These are phyloP conservation scores for Pomacea canaliculata DNA, from an alignment of 2,888 invertebrate genomes.

Conservation along the genomic window DNA sequence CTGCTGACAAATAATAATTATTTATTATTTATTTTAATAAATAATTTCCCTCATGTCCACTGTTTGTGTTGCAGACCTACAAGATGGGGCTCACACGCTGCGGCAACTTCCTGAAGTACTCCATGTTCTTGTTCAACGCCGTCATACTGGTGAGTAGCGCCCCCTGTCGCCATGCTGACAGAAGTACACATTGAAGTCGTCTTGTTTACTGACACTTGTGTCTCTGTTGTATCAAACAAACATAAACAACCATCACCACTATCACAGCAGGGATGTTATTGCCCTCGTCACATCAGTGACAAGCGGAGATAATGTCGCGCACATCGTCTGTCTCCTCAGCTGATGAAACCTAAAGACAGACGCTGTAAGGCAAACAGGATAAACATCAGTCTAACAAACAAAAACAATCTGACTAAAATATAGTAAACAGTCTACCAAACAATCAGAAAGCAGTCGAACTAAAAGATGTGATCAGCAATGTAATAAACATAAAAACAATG, in stretches of 20 bases:
- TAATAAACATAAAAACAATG: too few relatives aligned
- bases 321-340: background rate
- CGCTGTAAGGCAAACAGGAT: too few relatives aligned
- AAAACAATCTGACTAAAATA: too few relatives aligned
- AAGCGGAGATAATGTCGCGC: background rate
- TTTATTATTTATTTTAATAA: too few relatives aligned
- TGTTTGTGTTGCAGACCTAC: conserved; percentile 31
- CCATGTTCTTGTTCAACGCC: conserved; percentile 59
- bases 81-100: conserved; percentile 57
- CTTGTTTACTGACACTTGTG: background rate
- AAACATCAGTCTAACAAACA: too few relatives aligned
- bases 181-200: background rate
- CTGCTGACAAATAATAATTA: too few relatives aligned
- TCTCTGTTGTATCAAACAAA: background rate
- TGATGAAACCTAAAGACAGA: too few relatives aligned
- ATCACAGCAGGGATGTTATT: background rate
- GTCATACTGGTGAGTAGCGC: conserved; percentile 53
- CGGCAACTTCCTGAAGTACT: conserved; percentile 59
- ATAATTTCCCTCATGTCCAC: too few relatives aligned
- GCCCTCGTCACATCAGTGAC: background rate
- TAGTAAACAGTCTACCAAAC: too few relatives aligned
- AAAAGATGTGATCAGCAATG: too few relatives aligned
- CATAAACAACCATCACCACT: background rate
- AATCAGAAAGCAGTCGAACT: too few relatives aligned
- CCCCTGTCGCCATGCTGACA: background rate